phyloP scores from a whole-genome alignment of 2,113 vertebrate genomes.

The Isichthys henryi region DNA sequence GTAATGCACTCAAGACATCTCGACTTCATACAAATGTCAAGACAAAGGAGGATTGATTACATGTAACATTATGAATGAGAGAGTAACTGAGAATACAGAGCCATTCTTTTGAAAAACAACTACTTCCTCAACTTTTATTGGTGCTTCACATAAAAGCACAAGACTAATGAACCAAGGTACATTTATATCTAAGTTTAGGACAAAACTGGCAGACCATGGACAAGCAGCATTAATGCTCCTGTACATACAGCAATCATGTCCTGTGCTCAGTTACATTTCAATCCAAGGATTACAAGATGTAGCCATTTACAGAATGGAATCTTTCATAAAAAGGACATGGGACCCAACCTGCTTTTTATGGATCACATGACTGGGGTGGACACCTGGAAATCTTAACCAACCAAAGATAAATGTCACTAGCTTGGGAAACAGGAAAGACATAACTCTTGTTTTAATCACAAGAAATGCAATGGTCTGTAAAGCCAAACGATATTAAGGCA shows the following conservation, averaged over 20 bases:
- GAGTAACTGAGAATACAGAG: not conserved
- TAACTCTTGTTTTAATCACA: not conserved
- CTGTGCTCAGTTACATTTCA: not conserved
- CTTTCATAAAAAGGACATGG: not conserved
- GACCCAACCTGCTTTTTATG: not conserved
- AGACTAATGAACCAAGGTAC: not conserved
- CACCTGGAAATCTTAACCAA: not conserved
- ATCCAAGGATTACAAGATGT: not conserved
- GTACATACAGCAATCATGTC: not conserved
- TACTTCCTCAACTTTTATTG: not conserved
- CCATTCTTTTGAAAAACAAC: not conserved
- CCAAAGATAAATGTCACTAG: not conserved
- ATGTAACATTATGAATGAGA: not conserved
- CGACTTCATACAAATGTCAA: not conserved
- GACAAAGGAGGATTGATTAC: constrained; percentile 1
- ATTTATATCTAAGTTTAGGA: not conserved
- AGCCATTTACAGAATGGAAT: not conserved
- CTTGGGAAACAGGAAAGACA: not conserved
- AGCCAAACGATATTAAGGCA: not conserved
- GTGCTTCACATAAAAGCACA: not conserved
- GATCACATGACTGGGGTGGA: constrained; percentile 5
- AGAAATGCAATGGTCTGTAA: not conserved
- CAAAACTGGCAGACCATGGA: not conserved
- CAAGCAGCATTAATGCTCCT: not conserved
- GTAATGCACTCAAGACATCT: not conserved